Evolutionary conservation across 2,113 vertebrate genomes (phyloP), one percentile per base, ranked within the genome.

Genomic region (Puma concolor): DNA sequence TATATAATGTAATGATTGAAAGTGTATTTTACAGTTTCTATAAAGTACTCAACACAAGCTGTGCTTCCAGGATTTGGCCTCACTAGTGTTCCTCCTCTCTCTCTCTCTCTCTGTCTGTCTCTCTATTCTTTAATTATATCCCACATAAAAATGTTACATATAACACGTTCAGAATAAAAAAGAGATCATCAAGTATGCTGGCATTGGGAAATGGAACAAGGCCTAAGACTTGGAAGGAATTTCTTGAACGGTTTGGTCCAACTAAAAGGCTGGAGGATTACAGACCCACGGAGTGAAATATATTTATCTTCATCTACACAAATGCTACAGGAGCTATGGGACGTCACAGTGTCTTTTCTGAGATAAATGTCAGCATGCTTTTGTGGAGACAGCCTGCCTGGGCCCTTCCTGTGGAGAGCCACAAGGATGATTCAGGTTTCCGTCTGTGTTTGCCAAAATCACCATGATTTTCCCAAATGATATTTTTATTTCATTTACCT

Each of bases 131-230:
- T 76, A 41, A 88, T 54, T 44, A 88, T 72, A 29, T 66, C 21
- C 66, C 54, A 54, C 3, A 23, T 54, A 81, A 80, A 91, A 71
- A 48, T 87, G 44, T 66, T n/a, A 87, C 8, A 64, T 31, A 8
- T 71, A 74, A 76, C 44, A 36, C 60, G 57, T 74, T 94, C 25
- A 57, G 76, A 86, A 96, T 74, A 81, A 88, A 66, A 76, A 84
- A 86, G 60, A 76, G 23, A 64, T 48, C 54, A 33, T 48, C 44
- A 44, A 12, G 23, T 54, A 60, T 25, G 2, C 38, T 76, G 38
- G 19, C 27, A 76, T 3, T 91, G n/a, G 63, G 6, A 74, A 88
- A 72, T 44, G 21, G 52, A 79, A 60, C 25, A 71, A 91, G 48
- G 12, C 31, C 44, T 41, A 50, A 60, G 19, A 72, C 48, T 29